phyloP scores from a whole-genome alignment of 2,113 vertebrate genomes.

The Psephotus haematonotus region DNA sequence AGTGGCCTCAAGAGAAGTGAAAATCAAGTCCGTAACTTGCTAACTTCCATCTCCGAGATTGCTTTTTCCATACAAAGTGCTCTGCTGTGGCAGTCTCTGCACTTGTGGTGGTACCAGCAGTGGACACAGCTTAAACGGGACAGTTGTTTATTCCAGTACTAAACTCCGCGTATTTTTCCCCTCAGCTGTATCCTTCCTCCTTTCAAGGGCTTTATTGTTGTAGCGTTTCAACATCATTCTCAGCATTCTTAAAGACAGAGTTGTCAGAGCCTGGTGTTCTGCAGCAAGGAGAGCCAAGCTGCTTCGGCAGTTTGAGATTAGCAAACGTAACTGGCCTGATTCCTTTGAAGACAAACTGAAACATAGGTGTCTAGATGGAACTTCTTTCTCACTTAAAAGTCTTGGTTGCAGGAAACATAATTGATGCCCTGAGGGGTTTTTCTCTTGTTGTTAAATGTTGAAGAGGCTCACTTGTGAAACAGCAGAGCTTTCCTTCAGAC shows the following conservation, averaged over 20 bases:
- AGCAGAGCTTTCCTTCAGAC: slow-evolving; percentile 30
- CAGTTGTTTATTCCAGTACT: neutral
- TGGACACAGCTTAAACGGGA: neutral
- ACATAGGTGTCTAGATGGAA: slow-evolving; percentile 37
- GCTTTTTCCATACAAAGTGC: neutral
- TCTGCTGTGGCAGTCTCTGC: neutral
- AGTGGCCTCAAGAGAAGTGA: slow-evolving; percentile 2
- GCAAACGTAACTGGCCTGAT: neutral
- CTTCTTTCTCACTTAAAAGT: slow-evolving; percentile 10
- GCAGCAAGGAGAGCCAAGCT: slow-evolving; percentile 7
- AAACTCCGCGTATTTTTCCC: neutral
- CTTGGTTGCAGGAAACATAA: neutral
- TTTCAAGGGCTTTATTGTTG: slow-evolving; percentile 59
- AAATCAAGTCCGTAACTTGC: neutral
- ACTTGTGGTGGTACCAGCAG: slow-evolving; percentile 10
- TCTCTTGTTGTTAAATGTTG: neutral
- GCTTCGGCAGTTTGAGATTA: slow-evolving; percentile 27
- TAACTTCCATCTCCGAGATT: neutral
- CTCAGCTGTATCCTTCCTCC: slow-evolving; percentile 31
- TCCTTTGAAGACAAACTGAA: slow-evolving; percentile 60
- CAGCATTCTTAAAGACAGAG: slow-evolving; percentile 77
- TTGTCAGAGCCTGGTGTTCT: neutral
- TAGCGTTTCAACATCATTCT: slow-evolving; percentile 44
- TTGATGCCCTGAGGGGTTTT: neutral
- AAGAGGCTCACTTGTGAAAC: neutral